These are phyloP conservation scores for Neogobius melanostomus DNA, from an alignment of 2,113 vertebrate genomes.

Conservation along the genomic window DNA sequence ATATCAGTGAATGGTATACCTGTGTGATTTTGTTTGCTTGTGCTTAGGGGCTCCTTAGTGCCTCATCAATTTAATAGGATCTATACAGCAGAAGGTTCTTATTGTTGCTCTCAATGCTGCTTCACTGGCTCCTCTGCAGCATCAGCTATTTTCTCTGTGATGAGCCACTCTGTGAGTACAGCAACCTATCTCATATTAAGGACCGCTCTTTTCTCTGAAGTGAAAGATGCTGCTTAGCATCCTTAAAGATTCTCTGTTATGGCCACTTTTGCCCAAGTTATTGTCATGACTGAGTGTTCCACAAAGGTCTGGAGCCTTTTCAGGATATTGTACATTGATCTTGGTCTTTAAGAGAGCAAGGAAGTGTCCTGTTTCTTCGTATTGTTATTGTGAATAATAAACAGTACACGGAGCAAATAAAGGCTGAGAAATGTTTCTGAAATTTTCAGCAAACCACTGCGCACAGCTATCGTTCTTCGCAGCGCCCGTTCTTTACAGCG, in stretches of 20 bases:
- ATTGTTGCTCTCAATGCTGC: conserved; percentile 4
- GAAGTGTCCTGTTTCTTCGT: neutral
- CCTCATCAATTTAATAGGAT: neutral
- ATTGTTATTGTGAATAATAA: neutral
- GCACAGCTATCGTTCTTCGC: too few species aligned
- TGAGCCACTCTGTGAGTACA: neutral
- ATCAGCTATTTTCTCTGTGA: neutral
- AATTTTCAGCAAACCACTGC: too few species aligned
- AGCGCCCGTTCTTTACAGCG: too few species aligned
- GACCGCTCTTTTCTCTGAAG: neutral
- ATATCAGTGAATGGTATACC: neutral
- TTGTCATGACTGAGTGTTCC: neutral
- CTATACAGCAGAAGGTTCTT: neutral
- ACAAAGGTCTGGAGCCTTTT: neutral
- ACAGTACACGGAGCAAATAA: neutral
- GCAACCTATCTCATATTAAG: neutral
- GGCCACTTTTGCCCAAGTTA: neutral
- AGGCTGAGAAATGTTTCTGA: neutral
- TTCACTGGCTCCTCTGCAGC: neutral
- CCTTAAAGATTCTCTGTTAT: neutral
- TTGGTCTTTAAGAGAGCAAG: neutral
- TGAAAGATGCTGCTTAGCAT: neutral
- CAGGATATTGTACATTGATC: neutral
- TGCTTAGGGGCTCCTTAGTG: neutral
- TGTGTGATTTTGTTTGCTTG: neutral